These are phyloP conservation scores for Grantiella picta DNA, from an alignment of 2,113 vertebrate species.

Conservation along the genomic window DNA sequence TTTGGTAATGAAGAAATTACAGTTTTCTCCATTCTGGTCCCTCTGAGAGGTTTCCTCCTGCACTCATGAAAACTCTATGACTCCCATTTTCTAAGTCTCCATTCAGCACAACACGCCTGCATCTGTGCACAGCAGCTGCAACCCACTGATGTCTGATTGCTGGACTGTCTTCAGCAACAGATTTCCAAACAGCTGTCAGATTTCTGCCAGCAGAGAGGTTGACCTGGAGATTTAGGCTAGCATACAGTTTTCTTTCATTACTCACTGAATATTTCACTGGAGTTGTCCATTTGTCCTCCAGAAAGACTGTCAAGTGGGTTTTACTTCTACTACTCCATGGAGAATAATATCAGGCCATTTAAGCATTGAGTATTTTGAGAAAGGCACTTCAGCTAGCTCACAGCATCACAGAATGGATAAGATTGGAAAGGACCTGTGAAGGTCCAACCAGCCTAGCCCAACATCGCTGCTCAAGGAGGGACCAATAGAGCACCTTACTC, in stretches of 20 bases:
- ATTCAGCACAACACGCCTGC: background rate
- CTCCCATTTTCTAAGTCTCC: background rate
- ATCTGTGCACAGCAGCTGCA: background rate
- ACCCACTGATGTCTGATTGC: background rate
- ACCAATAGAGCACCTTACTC: background rate
- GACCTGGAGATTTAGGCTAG: background rate
- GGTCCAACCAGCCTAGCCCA: background rate
- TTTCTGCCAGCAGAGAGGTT: background rate
- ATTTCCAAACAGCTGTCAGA: background rate
- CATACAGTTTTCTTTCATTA: background rate
- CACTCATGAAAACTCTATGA: accelerated
- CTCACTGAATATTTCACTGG: background rate
- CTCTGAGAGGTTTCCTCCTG: background rate
- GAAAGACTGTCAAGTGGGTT: background rate
- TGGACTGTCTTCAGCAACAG: constrained; percentile 30
- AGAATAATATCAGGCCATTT: background rate
- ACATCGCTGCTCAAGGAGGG: background rate
- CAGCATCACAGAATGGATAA: background rate
- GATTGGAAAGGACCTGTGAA: background rate
- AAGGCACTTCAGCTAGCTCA: background rate
- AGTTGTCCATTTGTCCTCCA: background rate
- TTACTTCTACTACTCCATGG: background rate
- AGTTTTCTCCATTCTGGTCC: background rate
- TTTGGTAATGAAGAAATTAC: background rate
- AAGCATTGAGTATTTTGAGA: background rate